Evolutionary conservation across 2,888 invertebrate genomes (phyloP).

Genomic region (Cheilosia urbana): DNA sequence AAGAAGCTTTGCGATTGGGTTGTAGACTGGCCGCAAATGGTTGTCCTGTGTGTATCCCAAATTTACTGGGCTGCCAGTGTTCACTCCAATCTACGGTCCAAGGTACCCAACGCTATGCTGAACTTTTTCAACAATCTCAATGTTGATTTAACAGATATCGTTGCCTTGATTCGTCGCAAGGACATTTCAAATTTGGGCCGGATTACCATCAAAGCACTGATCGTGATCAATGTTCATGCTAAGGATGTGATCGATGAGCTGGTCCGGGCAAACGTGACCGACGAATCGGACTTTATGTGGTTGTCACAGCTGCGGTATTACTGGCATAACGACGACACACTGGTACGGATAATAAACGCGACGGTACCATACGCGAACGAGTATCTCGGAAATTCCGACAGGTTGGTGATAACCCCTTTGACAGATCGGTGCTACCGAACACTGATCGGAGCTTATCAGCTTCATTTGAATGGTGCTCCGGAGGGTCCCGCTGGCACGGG

Average conservation of each 20-base stretch:
- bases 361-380: conserved; percentile 89
- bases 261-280: conserved; percentile 84
- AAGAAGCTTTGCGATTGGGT: conserved; percentile 85
- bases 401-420: conserved; percentile 86
- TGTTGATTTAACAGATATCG: conserved; percentile 85
- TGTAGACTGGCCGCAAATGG: conserved; percentile 87
- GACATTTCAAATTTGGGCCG: conserved; percentile 85
- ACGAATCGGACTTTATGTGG: conserved; percentile 89
- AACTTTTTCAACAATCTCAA: conserved; percentile 84
- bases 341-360: conserved; percentile 88
- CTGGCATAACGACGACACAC: conserved; percentile 85
- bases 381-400: conserved; percentile 88
- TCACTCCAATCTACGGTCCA: conserved; percentile 85
- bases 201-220: conserved; percentile 88
- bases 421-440: conserved; percentile 89
- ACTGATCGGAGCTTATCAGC: conserved; percentile 88
- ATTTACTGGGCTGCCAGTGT: conserved; percentile 88
- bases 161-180: conserved; percentile 86
- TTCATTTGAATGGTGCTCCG: conserved; percentile 89
- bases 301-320: conserved; percentile 89
- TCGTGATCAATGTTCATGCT: conserved; percentile 90
- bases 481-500: conserved; percentile 94
- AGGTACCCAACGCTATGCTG: conserved; percentile 83
- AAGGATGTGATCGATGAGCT: conserved; percentile 87
- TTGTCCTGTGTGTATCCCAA: conserved; percentile 86